Evolutionary conservation across 2,888 invertebrate species (phyloP), one percentile per base, ranked within the genome.

Genomic region (Tiphia femorata): DNA sequence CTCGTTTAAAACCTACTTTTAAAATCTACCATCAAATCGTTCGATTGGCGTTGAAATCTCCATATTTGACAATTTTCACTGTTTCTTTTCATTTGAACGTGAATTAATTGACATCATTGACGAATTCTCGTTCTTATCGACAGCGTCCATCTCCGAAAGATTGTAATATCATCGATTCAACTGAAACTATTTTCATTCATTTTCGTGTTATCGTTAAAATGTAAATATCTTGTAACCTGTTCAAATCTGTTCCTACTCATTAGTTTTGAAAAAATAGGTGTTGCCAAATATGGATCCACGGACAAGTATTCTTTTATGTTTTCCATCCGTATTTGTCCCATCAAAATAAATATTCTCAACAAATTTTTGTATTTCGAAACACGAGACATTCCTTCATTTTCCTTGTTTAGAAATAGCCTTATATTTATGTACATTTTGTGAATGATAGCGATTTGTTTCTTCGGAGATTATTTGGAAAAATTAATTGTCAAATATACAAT

Each of bases 271-370:
- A 61, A 57, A 10, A 52, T 49, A 21, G 49, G 37, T 38, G 48
- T 57, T 49, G 20, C 27, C 25, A 44, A 27, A 27, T 29, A 40
- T 35, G 48, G 58, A 42, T 49, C 51, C 42, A 42, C 25, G 41
- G 48, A 44, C 55, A 50, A 62, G 44, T 61, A 61, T 40, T 57
- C 53, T 42, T 61, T 47, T 37, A 51, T 57, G 8, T 25, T 55
- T 8, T 49, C 42, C 30, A 58, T 58, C 43, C 49, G 46, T 35
- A 58, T 47, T 58, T 51, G 53, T 38, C 58, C 58, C 58, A 58
- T 62, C 27, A 58, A 49, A 44, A 62, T 51, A 55, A 51, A 42
- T 51, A 55, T 38, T 54, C 51, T 51, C 5, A 62, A 44, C 33
- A 54, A 41, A 10, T 58, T 58, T 16, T 57, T 57, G n/a, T 21